A percentile compares a stretch with the other conserved stretches of the same genome.
These are phyloP conservation scores for Geodia barretti DNA, from an alignment of 37 sponge, comb jelly and placozoan genomes.

Conservation along the genomic window DNA sequence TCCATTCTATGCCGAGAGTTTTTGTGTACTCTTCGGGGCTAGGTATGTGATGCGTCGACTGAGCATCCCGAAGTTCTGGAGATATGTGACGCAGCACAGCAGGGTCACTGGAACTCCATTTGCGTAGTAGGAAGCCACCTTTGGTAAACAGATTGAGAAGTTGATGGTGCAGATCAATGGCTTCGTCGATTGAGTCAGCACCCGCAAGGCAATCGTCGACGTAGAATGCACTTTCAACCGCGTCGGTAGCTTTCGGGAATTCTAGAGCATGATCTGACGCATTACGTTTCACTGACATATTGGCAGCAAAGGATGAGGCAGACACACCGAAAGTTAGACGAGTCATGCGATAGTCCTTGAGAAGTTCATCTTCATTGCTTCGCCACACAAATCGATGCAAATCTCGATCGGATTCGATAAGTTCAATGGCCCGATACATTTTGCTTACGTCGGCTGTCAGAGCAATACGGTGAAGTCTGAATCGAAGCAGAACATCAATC, in stretches of 20 bases:
- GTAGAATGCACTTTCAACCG: constrained; percentile 21
- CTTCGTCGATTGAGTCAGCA: constrained; percentile 10
- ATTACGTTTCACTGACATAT: constrained; percentile 17
- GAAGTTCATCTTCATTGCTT: neutral
- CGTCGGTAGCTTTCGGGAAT: constrained; percentile 18
- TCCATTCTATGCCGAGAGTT: constrained; percentile 41
- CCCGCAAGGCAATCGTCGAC: constrained; percentile 29
- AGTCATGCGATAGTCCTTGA: constrained; percentile 24
- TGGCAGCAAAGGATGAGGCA: constrained; percentile 12
- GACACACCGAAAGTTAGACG: constrained; percentile 22
- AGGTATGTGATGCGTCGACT: too few species aligned
- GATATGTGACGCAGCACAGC: neutral
- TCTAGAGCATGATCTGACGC: constrained; percentile 10
- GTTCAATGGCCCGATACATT: constrained; percentile 13
- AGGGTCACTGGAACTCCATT: constrained; percentile 17
- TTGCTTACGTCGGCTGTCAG: constrained; percentile 27
- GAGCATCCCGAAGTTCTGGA: constrained; percentile 6
- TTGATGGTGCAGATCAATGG: neutral
- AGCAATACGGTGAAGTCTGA: constrained; percentile 30
- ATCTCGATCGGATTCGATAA: constrained; percentile 9
- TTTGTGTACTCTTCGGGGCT: too few species aligned
- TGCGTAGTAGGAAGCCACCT: constrained; percentile 17
- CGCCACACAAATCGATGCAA: constrained; percentile 29
- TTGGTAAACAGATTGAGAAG: neutral
- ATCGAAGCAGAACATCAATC: constrained; percentile 30